These are phyloP conservation scores for Baronia brevicornis DNA, from an alignment of 2,888 invertebrate genomes.

Conservation along the genomic window DNA sequence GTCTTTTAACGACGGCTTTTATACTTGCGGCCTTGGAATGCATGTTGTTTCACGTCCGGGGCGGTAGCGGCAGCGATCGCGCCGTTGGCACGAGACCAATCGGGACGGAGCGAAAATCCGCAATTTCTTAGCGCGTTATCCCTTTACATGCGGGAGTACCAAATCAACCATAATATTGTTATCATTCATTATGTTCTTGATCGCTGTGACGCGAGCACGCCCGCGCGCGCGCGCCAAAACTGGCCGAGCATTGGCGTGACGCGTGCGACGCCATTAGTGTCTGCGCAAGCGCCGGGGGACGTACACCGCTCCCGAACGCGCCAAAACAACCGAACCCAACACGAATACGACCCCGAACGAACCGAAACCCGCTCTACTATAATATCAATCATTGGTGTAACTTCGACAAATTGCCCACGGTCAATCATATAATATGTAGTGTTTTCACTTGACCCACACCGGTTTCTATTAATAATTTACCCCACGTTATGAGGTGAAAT, in stretches of 20 bases:
- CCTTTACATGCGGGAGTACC: constrained; percentile 35
- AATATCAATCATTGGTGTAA: constrained; percentile 28
- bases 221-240: constrained; percentile 48
- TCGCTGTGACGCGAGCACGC: constrained; percentile 48
- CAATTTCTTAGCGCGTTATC: constrained; percentile 35
- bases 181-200: constrained; percentile 64
- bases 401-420: constrained; percentile 22
- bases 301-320: constrained; percentile 46
- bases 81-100: constrained; percentile 48
- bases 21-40: constrained; percentile 35
- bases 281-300: constrained; percentile 25
- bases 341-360: constrained; percentile 61
- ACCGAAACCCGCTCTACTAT: constrained; percentile 39
- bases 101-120: constrained; percentile 44
- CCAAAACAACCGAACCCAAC: constrained; percentile 45
- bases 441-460: constrained; percentile 29
- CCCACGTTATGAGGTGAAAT: constrained; percentile 46
- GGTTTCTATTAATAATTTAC: constrained; percentile 55
- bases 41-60: constrained; percentile 37
- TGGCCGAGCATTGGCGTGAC: constrained; percentile 29
- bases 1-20: constrained; percentile 21
- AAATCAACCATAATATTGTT: constrained; percentile 53
- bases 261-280: constrained; percentile 21
- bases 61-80: constrained; percentile 26
- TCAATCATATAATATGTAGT: constrained; percentile 24